Percentiles rank a stretch among this genome's conserved stretches.
phyloP scores from a whole-genome alignment of 2,113 vertebrate species.

The Bos taurus region ARS-UCD2.0 NC_037334.1:64840001-64840500 shows the following conservation, averaged over 20 bases:
- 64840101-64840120: background rate
- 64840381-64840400: background rate
- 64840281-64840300: background rate
- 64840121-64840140: background rate
- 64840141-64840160: background rate
- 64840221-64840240: too few species aligned
- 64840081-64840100: background rate
- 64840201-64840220: background rate
- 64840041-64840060: background rate
- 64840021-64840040: background rate
- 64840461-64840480: background rate
- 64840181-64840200: background rate
- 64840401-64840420: background rate
- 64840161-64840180: background rate
- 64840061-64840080: background rate
- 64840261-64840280: background rate
- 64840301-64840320: background rate
- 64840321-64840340: background rate
- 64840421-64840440: background rate
- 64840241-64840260: background rate
- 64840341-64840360: background rate
- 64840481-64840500: background rate
- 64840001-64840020: background rate
- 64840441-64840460: background rate
- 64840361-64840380: background rate